These are phyloP conservation scores for Scolanthus callimorphus DNA, from an alignment of 92 coral and sea anemone species.

Conservation along the genomic window DNA sequence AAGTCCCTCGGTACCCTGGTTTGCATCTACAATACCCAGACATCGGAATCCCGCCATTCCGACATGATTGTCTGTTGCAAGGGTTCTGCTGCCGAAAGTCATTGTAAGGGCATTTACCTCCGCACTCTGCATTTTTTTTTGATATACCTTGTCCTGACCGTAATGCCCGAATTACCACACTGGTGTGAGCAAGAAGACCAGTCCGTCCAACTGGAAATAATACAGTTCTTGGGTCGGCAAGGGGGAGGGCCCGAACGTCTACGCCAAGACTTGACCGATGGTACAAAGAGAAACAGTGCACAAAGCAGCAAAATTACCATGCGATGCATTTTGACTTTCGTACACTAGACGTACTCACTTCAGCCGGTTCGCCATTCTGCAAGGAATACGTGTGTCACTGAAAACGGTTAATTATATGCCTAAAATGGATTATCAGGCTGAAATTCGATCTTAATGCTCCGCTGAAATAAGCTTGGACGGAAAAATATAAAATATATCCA, in stretches of 20 bases:
- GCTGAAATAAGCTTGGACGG: too few species aligned
- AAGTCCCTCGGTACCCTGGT: slow-evolving; percentile 42
- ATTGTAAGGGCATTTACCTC: slow-evolving; percentile 68
- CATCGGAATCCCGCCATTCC: slow-evolving; percentile 67
- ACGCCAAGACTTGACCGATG: slow-evolving; percentile 4
- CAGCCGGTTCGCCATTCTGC: too few species aligned
- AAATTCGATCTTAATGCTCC: too few species aligned
- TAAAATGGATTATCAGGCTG: too few species aligned
- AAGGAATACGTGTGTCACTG: too few species aligned
- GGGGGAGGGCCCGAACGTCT: slow-evolving; percentile 30
- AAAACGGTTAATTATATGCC: too few species aligned
- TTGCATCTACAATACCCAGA: slow-evolving; percentile 61
- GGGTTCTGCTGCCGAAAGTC: slow-evolving; percentile 32
- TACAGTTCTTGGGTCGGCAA: slow-evolving; percentile 16
- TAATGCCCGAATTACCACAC: slow-evolving; percentile 46
- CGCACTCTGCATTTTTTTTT: neutral
- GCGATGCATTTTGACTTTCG: too few species aligned
- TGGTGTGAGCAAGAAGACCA: slow-evolving; percentile 43
- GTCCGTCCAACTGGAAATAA: slow-evolving; percentile 15
- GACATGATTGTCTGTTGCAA: slow-evolving; percentile 74
- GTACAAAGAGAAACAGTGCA: neutral
- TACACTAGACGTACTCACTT: too few species aligned
- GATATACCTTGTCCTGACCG: slow-evolving; percentile 4
- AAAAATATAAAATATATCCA: too few species aligned
- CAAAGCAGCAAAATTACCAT: too few species aligned